A percentile compares a stretch with the other conserved stretches of the same genome.
These are phyloP conservation scores for Zaprionus nigranus DNA, from an alignment of 1,140 invertebrate genomes.

Conservation along the genomic window DNA sequence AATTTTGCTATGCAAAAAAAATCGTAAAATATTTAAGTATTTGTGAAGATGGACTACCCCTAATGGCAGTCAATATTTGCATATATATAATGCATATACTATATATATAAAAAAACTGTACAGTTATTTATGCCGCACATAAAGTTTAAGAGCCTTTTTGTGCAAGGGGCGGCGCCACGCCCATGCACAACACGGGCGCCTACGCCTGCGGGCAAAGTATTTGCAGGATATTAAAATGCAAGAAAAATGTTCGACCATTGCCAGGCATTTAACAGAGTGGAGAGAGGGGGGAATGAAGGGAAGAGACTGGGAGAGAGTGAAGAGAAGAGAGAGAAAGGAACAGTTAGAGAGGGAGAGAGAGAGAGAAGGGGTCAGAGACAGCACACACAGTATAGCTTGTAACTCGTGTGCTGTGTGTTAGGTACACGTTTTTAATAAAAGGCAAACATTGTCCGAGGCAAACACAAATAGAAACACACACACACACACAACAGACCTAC, in stretches of 20 bases:
- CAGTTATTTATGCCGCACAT: constrained; percentile 4
- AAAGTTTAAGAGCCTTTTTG: neutral
- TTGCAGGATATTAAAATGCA: constrained; percentile 31
- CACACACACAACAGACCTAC: neutral
- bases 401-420: constrained; percentile 15
- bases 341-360: neutral
- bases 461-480: constrained; percentile 61
- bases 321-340: no score
- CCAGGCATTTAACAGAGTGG: constrained; percentile 15
- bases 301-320: no score
- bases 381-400: neutral
- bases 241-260: constrained; percentile 30
- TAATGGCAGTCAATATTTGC: constrained; percentile 1
- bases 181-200: neutral
- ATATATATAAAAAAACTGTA: neutral
- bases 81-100: constrained; percentile 7
- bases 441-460: constrained; percentile 65
- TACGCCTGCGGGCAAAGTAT: neutral
- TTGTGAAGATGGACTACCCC: neutral
- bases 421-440: constrained; percentile 72
- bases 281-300: no score
- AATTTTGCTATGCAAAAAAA: neutral
- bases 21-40: constrained; percentile 1
- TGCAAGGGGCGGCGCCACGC: neutral
- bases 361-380: neutral